Evolutionary conservation across 2,797 vertebrate species (phyloP).

Genomic region (Hoplostethus mediterraneus): DNA sequence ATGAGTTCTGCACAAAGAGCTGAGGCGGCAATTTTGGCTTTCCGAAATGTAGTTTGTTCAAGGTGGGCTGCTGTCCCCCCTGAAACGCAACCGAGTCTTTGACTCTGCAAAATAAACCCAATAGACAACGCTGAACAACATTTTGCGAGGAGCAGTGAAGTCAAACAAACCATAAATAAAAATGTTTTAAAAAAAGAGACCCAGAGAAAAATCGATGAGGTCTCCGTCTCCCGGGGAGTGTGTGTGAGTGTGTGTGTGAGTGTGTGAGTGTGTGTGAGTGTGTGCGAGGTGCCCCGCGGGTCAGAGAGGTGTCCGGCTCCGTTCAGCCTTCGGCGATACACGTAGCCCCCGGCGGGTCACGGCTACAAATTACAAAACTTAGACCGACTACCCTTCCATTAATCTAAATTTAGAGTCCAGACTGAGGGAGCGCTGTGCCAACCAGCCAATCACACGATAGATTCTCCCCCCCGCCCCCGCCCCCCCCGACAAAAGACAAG

Average conservation of each 20-base stretch:
- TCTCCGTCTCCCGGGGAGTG: constrained; percentile 44
- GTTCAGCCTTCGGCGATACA: constrained; percentile 56
- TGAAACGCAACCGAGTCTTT: constrained; percentile 40
- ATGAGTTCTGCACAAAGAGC: constrained; percentile 47
- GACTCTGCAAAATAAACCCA: constrained; percentile 52
- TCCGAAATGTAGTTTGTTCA: constrained; percentile 43
- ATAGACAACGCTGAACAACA: constrained; percentile 33
- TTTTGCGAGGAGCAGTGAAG: constrained; percentile 59
- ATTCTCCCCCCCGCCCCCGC: constrained; percentile 76
- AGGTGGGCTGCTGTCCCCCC: constrained; percentile 48
- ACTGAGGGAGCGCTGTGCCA: constrained; percentile 55
- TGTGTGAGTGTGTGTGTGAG: no score
- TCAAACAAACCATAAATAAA: constrained; percentile 63
- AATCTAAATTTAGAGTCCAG: constrained; percentile 78
- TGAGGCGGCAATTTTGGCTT: constrained; percentile 64
- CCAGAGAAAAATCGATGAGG: constrained; percentile 64
- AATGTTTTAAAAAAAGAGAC: constrained; percentile 56
- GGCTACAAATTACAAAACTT: constrained; percentile 77
- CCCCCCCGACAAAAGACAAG: constrained; percentile 67
- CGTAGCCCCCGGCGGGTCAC: constrained; percentile 60
- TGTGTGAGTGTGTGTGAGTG: constrained; percentile 51
- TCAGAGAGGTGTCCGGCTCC: constrained; percentile 44
- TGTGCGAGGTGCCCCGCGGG: constrained; percentile 31
- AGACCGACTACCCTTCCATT: constrained; percentile 66
- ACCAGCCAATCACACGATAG: constrained; percentile 72